Base-by-base conservation (phyloP, 2,797 vertebrate genomes). In the Hybognathus amarus region DNA sequence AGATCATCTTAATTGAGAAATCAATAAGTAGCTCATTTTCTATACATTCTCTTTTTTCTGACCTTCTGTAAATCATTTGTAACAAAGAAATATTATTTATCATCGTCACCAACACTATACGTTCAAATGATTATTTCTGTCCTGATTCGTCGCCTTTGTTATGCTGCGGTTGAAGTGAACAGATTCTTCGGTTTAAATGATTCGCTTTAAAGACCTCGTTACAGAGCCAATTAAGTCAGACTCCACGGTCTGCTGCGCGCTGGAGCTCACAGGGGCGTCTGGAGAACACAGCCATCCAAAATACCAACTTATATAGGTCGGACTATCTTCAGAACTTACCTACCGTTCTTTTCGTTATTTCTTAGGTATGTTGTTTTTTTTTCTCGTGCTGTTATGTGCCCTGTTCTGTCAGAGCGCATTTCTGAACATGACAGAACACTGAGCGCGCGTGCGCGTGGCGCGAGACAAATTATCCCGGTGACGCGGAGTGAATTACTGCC, bases 1-100 rank as follows among this genome's bases (percentile, higher is more conserved):
- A 90, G 87, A 73, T 82, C 76, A 89, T 87, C 88, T 89, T 91
- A 87, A 94, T 86, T 91, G 85, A 92, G 88, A 89, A 89, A 90
- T 93, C 89, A 81, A 93, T 90, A 84, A 63, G 18, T 64, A 80
- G 83, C 88, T 91, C 83, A 36, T 64, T 74, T 27, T 56, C 9
- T 45, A 80, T 82, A 59, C 36, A 9, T 80, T 63, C 6, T 45
- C 30, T 75, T 12, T 1, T 1, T 42, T 66, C 42, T 77, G 74
- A 77, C 82, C 74, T 77, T 77, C 27, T 38, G 30, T 54, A 63
- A 83, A 76, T 70, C 50, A 20, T 70, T 15, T 47, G 6, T 5
- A 20, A 71, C 56, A 77, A 61, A 70, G 66, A 78, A 78, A 50
- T 30, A 68, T 80, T n/a, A 40, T 36, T 74, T 64, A 54, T 82